phyloP scores from a whole-genome alignment of 2,888 invertebrate species.

The Andrena chrysosceles region DNA sequence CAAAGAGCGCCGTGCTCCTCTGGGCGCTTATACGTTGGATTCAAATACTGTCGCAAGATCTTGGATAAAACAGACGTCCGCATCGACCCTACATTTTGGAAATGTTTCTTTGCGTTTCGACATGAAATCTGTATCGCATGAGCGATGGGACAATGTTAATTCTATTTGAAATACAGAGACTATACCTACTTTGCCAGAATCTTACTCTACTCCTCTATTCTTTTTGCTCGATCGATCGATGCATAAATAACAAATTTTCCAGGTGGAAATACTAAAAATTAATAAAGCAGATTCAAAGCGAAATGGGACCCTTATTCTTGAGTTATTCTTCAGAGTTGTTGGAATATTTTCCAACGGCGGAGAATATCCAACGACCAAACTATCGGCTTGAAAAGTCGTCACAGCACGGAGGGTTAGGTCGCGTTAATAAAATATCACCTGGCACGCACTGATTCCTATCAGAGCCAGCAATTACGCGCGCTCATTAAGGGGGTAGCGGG shows the following conservation, averaged over 20 bases:
- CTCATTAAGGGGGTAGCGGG: slow-evolving; percentile 21
- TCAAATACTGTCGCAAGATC: slow-evolving; percentile 34
- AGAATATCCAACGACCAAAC: neutral
- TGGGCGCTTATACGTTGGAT: neutral
- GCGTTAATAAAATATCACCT: slow-evolving; percentile 37
- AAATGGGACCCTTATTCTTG: too few relatives aligned
- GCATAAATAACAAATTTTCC: too few relatives aligned
- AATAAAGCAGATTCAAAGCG: too few relatives aligned
- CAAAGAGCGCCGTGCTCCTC: slow-evolving; percentile 40
- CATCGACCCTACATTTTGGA: neutral
- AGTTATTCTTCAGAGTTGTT: too few relatives aligned
- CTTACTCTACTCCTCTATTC: too few relatives aligned
- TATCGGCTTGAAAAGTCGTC: neutral
- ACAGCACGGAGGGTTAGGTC: neutral
- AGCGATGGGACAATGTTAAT: neutral
- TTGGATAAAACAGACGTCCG: neutral
- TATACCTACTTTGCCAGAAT: too few relatives aligned
- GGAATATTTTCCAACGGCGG: neutral
- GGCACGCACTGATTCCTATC: slow-evolving; percentile 16
- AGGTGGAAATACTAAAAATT: too few relatives aligned
- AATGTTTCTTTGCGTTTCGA: neutral
- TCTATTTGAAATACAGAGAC: too few relatives aligned
- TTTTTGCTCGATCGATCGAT: too few relatives aligned
- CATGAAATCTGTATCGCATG: too few relatives aligned
- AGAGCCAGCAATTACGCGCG: slow-evolving; percentile 22